Evolutionary conservation across 2,113 vertebrate species (phyloP).

Genomic region (Ictidomys tridecemlineatus): DNA sequence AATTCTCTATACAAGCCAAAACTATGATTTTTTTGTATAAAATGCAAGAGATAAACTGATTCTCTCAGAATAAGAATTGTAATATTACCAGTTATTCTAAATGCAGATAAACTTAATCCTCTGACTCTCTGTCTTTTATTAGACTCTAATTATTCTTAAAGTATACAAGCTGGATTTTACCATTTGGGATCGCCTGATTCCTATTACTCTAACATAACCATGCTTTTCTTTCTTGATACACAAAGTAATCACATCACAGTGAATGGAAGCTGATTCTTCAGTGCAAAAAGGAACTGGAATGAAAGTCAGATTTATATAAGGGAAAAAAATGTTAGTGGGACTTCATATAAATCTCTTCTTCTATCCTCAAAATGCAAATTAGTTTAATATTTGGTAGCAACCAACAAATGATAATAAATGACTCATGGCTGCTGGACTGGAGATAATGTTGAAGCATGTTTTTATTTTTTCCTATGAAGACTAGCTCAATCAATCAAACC

Average conservation of each 20-base stretch:
- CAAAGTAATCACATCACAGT: background rate
- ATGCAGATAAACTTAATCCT: background rate
- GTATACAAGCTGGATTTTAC: background rate
- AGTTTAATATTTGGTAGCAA: conserved; percentile 51
- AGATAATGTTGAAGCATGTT: background rate
- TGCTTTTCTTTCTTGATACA: background rate
- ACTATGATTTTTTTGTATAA: conserved; percentile 17
- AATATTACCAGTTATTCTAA: conserved; percentile 9
- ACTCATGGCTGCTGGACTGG: background rate
- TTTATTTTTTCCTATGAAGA: conserved; percentile 19
- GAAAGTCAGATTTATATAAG: background rate
- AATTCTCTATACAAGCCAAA: conserved; percentile 1
- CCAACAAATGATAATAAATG: conserved; percentile 43
- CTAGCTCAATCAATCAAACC: conserved; percentile 43
- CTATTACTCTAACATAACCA: background rate
- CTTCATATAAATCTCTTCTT: conserved; percentile 25
- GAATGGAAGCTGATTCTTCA: background rate
- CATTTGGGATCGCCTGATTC: background rate
- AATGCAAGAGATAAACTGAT: background rate
- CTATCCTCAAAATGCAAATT: background rate
- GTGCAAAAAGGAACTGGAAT: background rate
- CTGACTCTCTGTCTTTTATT: background rate
- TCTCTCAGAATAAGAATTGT: background rate
- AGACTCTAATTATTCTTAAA: conserved; percentile 12
- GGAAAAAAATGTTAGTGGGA: background rate